Evolutionary conservation across 2,797 vertebrate genomes (phyloP).

Genomic region (Falco novaeseelandiae): DNA sequence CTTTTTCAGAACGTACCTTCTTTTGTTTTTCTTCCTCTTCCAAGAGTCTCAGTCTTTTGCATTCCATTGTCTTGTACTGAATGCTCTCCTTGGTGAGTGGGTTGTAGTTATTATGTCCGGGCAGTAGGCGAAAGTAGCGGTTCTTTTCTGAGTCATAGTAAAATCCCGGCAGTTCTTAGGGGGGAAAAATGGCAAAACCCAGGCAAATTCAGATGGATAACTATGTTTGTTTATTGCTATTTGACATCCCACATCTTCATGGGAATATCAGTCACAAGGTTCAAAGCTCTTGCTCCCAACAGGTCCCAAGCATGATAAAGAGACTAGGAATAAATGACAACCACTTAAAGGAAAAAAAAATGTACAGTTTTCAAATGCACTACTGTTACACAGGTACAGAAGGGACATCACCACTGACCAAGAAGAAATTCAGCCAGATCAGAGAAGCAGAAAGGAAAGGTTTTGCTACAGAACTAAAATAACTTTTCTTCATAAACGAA

Average conservation of each 20-base stretch:
- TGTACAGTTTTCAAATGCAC: background rate
- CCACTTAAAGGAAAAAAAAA: background rate
- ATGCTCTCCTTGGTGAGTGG: conserved; percentile 91
- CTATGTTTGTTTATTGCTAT: background rate
- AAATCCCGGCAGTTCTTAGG: conserved; percentile 92
- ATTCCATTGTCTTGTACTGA: conserved; percentile 84
- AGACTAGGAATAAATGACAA: background rate
- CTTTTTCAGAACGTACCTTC: conserved; percentile 78
- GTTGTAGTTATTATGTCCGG: conserved; percentile 97
- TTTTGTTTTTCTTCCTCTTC: conserved; percentile 84
- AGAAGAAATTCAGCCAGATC: background rate
- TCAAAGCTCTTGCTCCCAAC: background rate
- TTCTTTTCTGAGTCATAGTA: conserved; percentile 97
- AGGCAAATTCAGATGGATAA: background rate
- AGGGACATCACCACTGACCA: background rate
- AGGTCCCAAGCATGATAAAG: background rate
- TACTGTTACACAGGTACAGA: background rate
- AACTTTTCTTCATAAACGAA: background rate
- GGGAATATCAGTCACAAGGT: background rate
- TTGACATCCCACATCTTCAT: background rate
- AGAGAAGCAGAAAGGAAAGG: background rate
- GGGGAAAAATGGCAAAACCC: background rate
- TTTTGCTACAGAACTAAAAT: background rate
- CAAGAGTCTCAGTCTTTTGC: conserved; percentile 83
- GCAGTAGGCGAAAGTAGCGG: conserved; percentile 93